Evolutionary conservation across 1,140 invertebrate genomes (phyloP), one percentile per base, ranked within the genome.

Genomic region (Berghia stephanieae): DNA sequence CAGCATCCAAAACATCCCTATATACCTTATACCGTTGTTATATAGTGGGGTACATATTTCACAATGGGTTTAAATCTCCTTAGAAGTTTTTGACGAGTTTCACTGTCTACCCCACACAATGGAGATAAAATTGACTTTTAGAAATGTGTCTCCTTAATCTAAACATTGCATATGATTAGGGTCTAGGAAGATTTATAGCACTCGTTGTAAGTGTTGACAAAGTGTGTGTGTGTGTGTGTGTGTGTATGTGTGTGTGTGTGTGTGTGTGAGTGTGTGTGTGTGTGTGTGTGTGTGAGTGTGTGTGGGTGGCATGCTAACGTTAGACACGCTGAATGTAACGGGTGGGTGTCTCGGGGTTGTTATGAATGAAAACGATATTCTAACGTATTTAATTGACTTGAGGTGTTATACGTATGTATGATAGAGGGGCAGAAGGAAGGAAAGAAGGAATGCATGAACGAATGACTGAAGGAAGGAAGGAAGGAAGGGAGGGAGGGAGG

Each of bases 271-370:
- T 21, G 60, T 21, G 31, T 21, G 60, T 21, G 31, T 21, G 60
- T 21, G 31, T 21, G 60, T 21, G 31, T 18, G 31, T 49, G 46
- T 49, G 46, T 49, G 46, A 13, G 46, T 13, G 46, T 49, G 67
- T 10, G 27, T 8, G 16, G 31, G 38, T 13, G 38, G 31, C 6
- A 43, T 13, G 68, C 10, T 1, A 10, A 31, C 8, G 27, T 10
- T 10, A 27, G 27, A 13, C 8, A 18, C 8, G 60, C 13, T 81
- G 79, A 88, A 89, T 27, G 73, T 81, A 63, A 85, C 82, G 2
- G 80, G 78, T 0, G 79, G 71, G 21, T 79, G 77, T n/a, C 75
- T 76, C 46, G 79, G 75, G 21, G 77, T 38, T 13, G 40, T n/a
- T n/a, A n/a, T n/a, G n/a, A n/a, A n/a, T n/a, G n/a, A n/a, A n/a